phyloP scores from a whole-genome alignment of 2,797 vertebrate species.

The Calcarius lapponicus region DNA sequence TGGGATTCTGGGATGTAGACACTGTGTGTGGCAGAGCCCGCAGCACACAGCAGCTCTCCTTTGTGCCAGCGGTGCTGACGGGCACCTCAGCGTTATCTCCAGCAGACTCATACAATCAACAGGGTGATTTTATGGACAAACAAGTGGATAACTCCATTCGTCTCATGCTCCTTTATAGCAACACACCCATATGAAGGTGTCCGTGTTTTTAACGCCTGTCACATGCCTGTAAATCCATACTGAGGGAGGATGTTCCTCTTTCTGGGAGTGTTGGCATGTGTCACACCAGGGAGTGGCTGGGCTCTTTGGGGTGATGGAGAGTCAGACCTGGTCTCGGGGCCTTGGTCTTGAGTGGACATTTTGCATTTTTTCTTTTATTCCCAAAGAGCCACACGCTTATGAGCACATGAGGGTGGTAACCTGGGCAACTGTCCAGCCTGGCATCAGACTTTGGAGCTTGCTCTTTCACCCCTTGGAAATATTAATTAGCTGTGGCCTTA shows the following conservation, averaged over 20 bases:
- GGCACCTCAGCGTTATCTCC: fast-evolving
- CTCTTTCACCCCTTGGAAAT: neutral
- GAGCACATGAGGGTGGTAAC: fast-evolving
- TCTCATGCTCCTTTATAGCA: neutral
- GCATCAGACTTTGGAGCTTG: neutral
- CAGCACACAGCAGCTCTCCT: neutral
- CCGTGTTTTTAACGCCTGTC: neutral
- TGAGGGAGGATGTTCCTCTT: slow-evolving; percentile 62
- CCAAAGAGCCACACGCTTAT: neutral
- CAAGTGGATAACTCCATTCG: neutral
- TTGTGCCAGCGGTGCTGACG: fast-evolving
- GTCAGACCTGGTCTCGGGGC: slow-evolving; percentile 60
- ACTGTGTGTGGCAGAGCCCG: neutral
- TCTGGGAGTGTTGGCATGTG: slow-evolving; percentile 79
- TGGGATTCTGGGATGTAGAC: neutral
- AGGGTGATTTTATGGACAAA: neutral
- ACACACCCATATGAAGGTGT: fast-evolving
- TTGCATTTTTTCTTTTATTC: slow-evolving; percentile 55
- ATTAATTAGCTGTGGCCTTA: neutral
- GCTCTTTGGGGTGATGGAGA: fast-evolving
- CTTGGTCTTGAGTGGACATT: slow-evolving; percentile 79
- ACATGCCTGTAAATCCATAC: neutral
- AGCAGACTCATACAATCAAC: neutral
- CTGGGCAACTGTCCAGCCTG: neutral
- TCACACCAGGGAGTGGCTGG: slow-evolving; percentile 78